Conservation (phyloP, 1,140 invertebrate species). For the Laodelphax striatellus region DNA sequence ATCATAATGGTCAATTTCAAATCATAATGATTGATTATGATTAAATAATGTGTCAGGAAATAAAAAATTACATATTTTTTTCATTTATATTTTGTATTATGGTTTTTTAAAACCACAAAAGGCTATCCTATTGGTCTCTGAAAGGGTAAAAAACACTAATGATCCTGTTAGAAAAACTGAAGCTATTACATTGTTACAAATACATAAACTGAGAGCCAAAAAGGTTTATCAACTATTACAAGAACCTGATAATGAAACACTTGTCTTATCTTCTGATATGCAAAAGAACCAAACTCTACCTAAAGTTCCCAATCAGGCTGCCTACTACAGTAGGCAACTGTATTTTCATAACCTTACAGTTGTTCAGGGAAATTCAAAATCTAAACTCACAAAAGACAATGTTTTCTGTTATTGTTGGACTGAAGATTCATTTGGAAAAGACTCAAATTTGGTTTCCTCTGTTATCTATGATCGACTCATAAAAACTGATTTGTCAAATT, state of each 20-base stretch:
- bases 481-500: slow-evolving; percentile 21
- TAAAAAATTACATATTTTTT: no score
- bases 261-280: slow-evolving; percentile 28
- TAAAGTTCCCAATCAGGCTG: slow-evolving; percentile 25
- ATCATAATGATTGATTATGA: no score
- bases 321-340: slow-evolving; percentile 28
- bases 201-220: slow-evolving; percentile 1
- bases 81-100: no score
- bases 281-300: slow-evolving; percentile 30
- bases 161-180: not conserved
- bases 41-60: no score
- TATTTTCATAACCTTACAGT: slow-evolving; percentile 31
- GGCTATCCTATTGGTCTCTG: not conserved
- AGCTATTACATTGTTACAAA: not conserved
- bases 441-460: slow-evolving; percentile 14
- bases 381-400: slow-evolving; percentile 20
- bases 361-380: slow-evolving; percentile 22
- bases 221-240: not conserved
- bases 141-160: not conserved
- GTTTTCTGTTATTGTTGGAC: slow-evolving; percentile 26
- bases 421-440: slow-evolving; percentile 23
- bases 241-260: not conserved
- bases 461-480: slow-evolving; percentile 26
- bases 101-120: no score
- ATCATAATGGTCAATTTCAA: no score